phyloP scores from a whole-genome alignment of 2,797 vertebrate species.

The Helostoma temminkii region DNA sequence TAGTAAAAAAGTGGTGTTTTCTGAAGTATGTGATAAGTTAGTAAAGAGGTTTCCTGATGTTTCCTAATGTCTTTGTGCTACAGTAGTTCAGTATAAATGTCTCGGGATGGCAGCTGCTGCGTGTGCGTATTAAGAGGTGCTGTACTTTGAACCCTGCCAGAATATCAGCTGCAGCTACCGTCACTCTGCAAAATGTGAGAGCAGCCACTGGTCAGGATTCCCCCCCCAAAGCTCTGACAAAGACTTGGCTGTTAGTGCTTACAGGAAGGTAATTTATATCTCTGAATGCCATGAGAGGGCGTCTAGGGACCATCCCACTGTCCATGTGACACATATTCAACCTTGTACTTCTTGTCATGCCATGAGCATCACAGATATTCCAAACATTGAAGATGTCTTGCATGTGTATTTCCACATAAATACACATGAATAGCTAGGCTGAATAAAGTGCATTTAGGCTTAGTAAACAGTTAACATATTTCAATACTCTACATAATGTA shows the following conservation, averaged over 20 bases:
- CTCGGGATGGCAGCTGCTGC: slow-evolving; percentile 50
- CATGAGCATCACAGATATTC: background rate
- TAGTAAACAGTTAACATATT: background rate
- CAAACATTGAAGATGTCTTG: background rate
- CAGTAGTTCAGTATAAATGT: slow-evolving; percentile 31
- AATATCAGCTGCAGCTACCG: slow-evolving; percentile 79
- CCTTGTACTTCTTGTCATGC: slow-evolving; percentile 12
- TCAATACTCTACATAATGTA: background rate
- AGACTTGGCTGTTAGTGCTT: slow-evolving; percentile 23
- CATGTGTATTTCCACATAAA: too few relatives aligned
- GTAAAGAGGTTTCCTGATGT: slow-evolving; percentile 25
- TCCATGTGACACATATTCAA: slow-evolving; percentile 47
- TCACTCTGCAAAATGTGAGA: slow-evolving; percentile 74
- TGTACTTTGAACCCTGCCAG: slow-evolving; percentile 63
- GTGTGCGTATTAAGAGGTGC: slow-evolving; percentile 38
- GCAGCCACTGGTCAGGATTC: slow-evolving; percentile 64
- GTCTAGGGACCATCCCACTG: slow-evolving; percentile 28
- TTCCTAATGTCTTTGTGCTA: slow-evolving; percentile 55
- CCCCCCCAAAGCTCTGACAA: slow-evolving; percentile 56
- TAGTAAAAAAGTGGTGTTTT: background rate
- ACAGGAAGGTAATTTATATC: slow-evolving; percentile 51
- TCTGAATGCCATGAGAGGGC: slow-evolving; percentile 37
- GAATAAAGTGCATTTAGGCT: background rate
- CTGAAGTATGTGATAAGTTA: background rate
- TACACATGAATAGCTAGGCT: background rate